Conservation (phyloP, 2,797 vertebrate genomes). For the Pseudochirops corinnae region DNA sequence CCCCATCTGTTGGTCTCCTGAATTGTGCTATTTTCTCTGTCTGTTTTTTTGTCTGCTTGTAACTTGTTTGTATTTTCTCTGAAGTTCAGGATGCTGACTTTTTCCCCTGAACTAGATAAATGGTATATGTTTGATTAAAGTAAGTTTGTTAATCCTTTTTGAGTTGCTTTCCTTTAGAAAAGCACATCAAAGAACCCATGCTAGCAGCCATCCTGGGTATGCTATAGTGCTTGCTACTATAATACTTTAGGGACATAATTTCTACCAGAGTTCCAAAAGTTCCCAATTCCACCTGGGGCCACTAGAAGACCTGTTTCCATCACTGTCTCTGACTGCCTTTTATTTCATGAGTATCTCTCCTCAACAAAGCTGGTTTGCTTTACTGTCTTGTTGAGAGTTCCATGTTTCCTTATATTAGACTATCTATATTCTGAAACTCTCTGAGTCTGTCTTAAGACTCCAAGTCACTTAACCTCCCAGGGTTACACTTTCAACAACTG, state of each 20-base stretch:
- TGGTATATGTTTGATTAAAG: no score
- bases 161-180: no score
- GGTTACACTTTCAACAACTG: not conserved
- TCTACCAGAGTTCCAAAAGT: not conserved
- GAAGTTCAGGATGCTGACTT: no score
- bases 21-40: no score
- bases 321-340: not conserved
- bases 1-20: no score
- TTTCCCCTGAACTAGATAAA: no score
- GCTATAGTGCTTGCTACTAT: no score
- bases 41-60: no score
- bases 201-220: no score
- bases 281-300: not conserved
- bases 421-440: not conserved
- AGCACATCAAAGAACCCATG: no score
- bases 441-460: not conserved
- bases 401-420: not conserved
- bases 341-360: not conserved
- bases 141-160: no score
- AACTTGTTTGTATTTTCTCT: no score
- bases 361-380: not conserved
- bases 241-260: not conserved
- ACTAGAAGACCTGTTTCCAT: not conserved
- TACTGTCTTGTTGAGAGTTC: not conserved
- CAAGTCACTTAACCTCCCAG: not conserved